These are phyloP conservation scores for Brachyrhaphis roseni DNA, from an alignment of 2,797 vertebrate genomes.

Conservation along the genomic window DNA sequence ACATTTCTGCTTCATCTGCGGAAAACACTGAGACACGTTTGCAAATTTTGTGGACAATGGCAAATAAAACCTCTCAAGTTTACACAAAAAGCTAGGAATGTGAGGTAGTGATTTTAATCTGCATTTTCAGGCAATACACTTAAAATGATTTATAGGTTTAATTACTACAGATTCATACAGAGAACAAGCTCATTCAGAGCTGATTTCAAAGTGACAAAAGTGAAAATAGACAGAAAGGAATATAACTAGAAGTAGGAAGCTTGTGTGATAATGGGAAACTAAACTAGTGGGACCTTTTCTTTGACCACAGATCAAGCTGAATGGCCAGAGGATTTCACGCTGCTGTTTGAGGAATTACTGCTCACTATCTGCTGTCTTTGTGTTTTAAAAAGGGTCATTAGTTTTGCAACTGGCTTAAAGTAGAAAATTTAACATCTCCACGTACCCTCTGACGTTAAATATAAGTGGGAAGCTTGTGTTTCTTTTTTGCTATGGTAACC, in stretches of 20 bases:
- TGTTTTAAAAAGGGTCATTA: conserved; percentile 65
- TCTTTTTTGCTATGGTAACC: conserved; percentile 79
- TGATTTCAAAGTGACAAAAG: conserved; percentile 43
- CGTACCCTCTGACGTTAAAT: conserved; percentile 71
- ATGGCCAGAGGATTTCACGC: conserved; percentile 46
- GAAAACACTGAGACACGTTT: conserved; percentile 72
- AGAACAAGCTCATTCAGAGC: conserved; percentile 26
- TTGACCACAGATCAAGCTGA: conserved; percentile 56
- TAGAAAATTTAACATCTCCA: conserved; percentile 72
- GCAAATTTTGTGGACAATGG: conserved; percentile 55
- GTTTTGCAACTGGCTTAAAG: conserved; percentile 70
- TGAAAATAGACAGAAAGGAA: conserved; percentile 25
- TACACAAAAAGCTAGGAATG: conserved; percentile 32
- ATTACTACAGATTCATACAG: conserved; percentile 44
- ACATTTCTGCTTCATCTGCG: conserved; percentile 70
- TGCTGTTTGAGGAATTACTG: conserved; percentile 39
- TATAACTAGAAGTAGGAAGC: conserved; percentile 18
- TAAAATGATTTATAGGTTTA: conserved; percentile 63
- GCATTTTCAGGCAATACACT: conserved; percentile 29
- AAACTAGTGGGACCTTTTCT: conserved; percentile 48
- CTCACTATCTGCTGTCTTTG: conserved; percentile 54
- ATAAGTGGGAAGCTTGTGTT: conserved; percentile 68
- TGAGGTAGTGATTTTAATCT: conserved; percentile 32
- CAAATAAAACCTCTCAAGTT: conserved; percentile 55
- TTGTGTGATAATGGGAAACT: conserved; percentile 54